Evolutionary conservation across 2,113 vertebrate species (phyloP).

Genomic region (Clarias gariepinus): DNA sequence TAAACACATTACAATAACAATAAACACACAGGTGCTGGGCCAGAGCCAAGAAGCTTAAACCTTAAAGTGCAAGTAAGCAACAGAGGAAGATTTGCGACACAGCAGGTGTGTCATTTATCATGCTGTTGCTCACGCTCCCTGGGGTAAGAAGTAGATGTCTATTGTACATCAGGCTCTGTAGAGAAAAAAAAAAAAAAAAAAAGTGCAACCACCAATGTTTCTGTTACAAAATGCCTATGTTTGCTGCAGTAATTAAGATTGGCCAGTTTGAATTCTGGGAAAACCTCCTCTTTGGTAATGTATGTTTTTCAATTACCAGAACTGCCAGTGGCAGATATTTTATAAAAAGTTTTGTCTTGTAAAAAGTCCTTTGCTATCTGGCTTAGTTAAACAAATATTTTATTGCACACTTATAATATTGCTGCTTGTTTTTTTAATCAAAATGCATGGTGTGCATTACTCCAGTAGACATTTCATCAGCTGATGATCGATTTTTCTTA

Average conservation of each 20-base stretch:
- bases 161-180: not conserved
- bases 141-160: constrained; percentile 5
- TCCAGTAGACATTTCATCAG: not conserved
- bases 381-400: not conserved
- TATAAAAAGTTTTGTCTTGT: not conserved
- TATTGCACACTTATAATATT: not conserved
- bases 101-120: constrained; percentile 41
- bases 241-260: constrained; percentile 1
- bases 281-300: not conserved
- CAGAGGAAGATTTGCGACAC: constrained; percentile 29
- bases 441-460: not conserved
- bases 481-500: not conserved
- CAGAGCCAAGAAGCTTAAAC: constrained; percentile 17
- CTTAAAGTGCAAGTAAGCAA: constrained; percentile 33
- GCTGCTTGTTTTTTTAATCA: not conserved
- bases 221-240: not conserved
- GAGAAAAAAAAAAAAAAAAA: not conserved
- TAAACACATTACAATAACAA: not conserved
- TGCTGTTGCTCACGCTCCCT: constrained; percentile 11
- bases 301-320: not conserved
- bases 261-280: not conserved
- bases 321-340: not conserved
- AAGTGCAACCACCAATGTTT: not conserved
- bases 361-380: not conserved
- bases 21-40: not conserved